phyloP scores from a whole-genome alignment of 2,797 vertebrate species.

The Anguilla megastoma region DNA sequence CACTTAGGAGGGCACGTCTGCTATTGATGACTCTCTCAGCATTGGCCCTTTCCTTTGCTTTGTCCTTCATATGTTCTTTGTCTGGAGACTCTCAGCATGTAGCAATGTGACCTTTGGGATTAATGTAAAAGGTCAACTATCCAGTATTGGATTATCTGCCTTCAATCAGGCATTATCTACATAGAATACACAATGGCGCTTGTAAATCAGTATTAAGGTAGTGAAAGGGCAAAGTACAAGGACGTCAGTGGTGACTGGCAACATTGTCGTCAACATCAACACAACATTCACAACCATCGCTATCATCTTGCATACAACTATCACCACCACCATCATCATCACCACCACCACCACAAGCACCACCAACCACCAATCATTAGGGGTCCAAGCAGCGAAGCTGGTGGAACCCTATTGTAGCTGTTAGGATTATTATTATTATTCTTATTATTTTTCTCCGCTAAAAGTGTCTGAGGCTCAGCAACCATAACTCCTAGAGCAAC shows the following conservation, averaged over 20 bases:
- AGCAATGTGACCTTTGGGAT: neutral
- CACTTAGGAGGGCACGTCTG: too few species aligned
- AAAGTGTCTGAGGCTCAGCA: too few species aligned
- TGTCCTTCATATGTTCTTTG: slow-evolving; percentile 3
- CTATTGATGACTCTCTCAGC: neutral
- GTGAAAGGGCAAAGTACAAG: neutral
- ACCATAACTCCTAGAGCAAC: too few species aligned
- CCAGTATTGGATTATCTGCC: neutral
- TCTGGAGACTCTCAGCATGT: neutral
- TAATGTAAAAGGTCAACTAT: neutral
- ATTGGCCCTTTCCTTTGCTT: neutral
- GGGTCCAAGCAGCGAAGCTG: too few species aligned
- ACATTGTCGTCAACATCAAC: neutral
- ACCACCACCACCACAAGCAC: neutral
- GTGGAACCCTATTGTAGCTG: too few species aligned
- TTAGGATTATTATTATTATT: too few species aligned
- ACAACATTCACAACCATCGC: neutral
- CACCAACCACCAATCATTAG: neutral
- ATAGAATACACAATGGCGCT: neutral
- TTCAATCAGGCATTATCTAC: neutral
- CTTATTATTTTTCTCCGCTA: too few species aligned
- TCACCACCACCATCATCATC: neutral
- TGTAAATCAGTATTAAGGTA: neutral
- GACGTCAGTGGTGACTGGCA: neutral
- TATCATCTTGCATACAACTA: neutral